Percentiles rank a stretch among this genome's conserved stretches.
Evolutionary conservation across 1,140 invertebrate species (phyloP).

Genomic region (Helicoverpa zea): DNA sequence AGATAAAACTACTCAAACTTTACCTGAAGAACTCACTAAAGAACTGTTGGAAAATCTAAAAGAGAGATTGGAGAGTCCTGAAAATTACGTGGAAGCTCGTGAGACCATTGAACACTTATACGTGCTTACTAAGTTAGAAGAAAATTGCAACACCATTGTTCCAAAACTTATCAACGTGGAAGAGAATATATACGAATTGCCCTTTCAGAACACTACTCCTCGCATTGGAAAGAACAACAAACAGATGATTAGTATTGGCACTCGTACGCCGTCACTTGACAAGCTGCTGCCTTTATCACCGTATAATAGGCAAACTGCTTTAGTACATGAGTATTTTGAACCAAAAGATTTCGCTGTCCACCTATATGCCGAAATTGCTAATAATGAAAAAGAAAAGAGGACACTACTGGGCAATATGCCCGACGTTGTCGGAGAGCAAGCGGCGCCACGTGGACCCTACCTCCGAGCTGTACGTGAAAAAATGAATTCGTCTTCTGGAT

Average conservation of each 20-base stretch:
- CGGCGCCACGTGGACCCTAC: slow-evolving; percentile 77
- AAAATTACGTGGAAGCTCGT: slow-evolving; percentile 91
- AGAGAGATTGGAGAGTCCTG: slow-evolving; percentile 90
- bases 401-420: slow-evolving; percentile 76
- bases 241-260: slow-evolving; percentile 88
- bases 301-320: slow-evolving; percentile 86
- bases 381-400: slow-evolving; percentile 78
- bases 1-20: slow-evolving; percentile 91
- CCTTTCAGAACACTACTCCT: slow-evolving; percentile 84
- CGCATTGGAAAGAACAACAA: slow-evolving; percentile 78
- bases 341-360: slow-evolving; percentile 90
- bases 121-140: slow-evolving; percentile 92
- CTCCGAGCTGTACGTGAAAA: slow-evolving; percentile 79
- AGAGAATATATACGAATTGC: slow-evolving; percentile 90
- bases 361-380: slow-evolving; percentile 91
- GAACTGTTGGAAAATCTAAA: slow-evolving; percentile 91
- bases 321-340: slow-evolving; percentile 91
- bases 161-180: slow-evolving; percentile 77
- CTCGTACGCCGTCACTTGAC: slow-evolving; percentile 88
- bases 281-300: slow-evolving; percentile 86
- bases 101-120: slow-evolving; percentile 93
- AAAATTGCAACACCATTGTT: slow-evolving; percentile 89
- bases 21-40: slow-evolving; percentile 92
- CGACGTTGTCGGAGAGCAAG: slow-evolving; percentile 75
- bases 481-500: slow-evolving; percentile 59